phyloP scores from a whole-genome alignment of 92 coral and sea anemone species.

The Diadumene lineata region DNA sequence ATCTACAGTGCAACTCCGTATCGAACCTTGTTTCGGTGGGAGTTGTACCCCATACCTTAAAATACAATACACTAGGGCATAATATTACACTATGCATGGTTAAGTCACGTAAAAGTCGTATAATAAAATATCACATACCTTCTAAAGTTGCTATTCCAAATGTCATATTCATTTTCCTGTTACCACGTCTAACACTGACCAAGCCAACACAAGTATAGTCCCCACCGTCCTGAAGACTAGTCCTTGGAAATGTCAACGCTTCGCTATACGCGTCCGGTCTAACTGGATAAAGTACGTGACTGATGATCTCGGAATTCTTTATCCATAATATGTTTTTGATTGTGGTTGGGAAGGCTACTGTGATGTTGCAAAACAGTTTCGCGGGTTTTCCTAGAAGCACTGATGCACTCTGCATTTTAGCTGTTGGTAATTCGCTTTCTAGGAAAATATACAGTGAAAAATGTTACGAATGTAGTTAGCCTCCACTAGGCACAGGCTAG shows the following conservation, averaged over 20 bases:
- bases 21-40: too few species aligned
- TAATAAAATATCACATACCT: background rate
- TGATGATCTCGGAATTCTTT: background rate
- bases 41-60: too few species aligned
- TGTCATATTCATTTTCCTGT: background rate
- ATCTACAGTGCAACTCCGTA: too few species aligned
- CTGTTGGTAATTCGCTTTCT: constrained; percentile 1
- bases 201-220: background rate
- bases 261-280: background rate
- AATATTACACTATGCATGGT: too few species aligned
- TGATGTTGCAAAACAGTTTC: constrained; percentile 9
- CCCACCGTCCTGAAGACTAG: constrained; percentile 3
- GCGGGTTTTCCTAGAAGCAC: constrained; percentile 5
- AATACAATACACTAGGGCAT: too few species aligned
- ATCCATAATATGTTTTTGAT: background rate
- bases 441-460: too few species aligned
- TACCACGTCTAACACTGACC: background rate
- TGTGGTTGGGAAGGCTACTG: background rate
- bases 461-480: too few species aligned
- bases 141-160: constrained; percentile 13
- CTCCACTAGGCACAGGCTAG: too few species aligned
- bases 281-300: background rate
- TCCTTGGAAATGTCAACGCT: background rate
- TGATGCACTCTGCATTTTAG: background rate
- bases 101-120: too few species aligned